These are phyloP conservation scores for Xyliphius kryptos DNA, from an alignment of 2,113 vertebrate species.

Conservation along the genomic window DNA sequence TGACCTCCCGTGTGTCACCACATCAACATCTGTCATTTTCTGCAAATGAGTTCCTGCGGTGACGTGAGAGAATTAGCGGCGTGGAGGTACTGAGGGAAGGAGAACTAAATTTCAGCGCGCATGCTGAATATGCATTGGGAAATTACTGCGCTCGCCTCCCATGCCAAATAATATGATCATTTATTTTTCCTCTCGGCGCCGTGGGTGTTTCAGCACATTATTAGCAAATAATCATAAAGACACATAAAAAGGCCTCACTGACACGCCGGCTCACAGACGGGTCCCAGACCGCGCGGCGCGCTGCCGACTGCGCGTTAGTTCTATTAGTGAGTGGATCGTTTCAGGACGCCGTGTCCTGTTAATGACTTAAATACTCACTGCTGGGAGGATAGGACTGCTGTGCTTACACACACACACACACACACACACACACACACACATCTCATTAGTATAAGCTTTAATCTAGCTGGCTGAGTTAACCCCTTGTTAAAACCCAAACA, in stretches of 20 bases:
- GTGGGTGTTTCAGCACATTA: slow-evolving; percentile 56
- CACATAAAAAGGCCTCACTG: slow-evolving; percentile 56
- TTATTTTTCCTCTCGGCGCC: slow-evolving; percentile 29
- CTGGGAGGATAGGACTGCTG: slow-evolving; percentile 27
- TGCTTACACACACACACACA: slow-evolving; percentile 10
- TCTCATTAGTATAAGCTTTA: background rate
- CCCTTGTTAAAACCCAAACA: no score
- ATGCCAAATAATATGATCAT: slow-evolving; percentile 64
- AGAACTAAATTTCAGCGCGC: slow-evolving; percentile 60
- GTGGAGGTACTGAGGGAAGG: slow-evolving; percentile 51
- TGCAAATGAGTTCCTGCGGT: slow-evolving; percentile 57
- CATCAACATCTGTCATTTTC: slow-evolving; percentile 59
- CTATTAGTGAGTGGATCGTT: slow-evolving; percentile 52
- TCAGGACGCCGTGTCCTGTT: slow-evolving; percentile 50
- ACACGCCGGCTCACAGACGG: slow-evolving; percentile 51
- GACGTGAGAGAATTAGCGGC: slow-evolving; percentile 59
- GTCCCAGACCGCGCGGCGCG: slow-evolving; percentile 45
- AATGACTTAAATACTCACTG: slow-evolving; percentile 60
- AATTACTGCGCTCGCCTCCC: slow-evolving; percentile 61
- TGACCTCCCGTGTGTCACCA: slow-evolving; percentile 64
- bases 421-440: slow-evolving; percentile 25
- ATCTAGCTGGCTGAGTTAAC: slow-evolving; percentile 11
- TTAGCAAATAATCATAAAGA: slow-evolving; percentile 57
- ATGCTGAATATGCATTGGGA: slow-evolving; percentile 70
- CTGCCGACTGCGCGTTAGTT: slow-evolving; percentile 65